Conservation (phyloP, 2,113 vertebrate species). For the Phycodurus eques region DNA sequence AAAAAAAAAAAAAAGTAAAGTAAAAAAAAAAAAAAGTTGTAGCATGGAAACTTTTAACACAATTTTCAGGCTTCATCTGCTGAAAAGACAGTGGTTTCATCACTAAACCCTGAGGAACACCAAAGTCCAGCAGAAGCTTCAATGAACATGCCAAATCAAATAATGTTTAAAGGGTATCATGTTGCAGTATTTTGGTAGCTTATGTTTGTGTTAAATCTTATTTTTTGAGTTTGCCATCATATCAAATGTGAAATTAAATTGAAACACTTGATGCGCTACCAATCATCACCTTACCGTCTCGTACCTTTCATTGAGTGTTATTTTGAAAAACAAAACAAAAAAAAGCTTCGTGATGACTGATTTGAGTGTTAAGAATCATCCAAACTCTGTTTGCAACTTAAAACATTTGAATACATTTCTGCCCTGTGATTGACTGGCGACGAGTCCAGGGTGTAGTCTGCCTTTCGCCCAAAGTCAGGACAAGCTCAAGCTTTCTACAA, state of each 20-base stretch:
- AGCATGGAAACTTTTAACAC: not conserved
- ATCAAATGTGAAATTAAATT: not conserved
- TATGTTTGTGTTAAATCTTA: not conserved
- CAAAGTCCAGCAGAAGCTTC: conserved; percentile 3
- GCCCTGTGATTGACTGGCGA: too few species aligned
- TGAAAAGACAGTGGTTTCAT: not conserved
- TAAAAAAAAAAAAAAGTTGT: not conserved
- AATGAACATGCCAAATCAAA: not conserved
- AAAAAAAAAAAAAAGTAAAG: too few species aligned
- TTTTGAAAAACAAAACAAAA: too few species aligned
- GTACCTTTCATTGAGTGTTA: not conserved
- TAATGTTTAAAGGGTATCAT: too few species aligned
- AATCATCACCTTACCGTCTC: too few species aligned
- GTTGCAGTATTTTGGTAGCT: not conserved
- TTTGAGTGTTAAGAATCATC: too few species aligned
- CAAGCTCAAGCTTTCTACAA: too few species aligned
- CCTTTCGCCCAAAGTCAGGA: too few species aligned
- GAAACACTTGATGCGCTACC: not conserved
- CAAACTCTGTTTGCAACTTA: not conserved
- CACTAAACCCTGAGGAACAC: conserved; percentile 1
- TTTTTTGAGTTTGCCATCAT: not conserved
- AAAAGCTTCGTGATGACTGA: not conserved
- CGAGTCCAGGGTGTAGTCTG: too few species aligned
- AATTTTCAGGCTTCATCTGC: not conserved
- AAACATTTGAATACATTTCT: not conserved